Percentiles rank a stretch among this genome's conserved stretches.
Evolutionary conservation across 2,113 vertebrate genomes (phyloP).

Genomic region (Heloderma charlesbogerti): DNA sequence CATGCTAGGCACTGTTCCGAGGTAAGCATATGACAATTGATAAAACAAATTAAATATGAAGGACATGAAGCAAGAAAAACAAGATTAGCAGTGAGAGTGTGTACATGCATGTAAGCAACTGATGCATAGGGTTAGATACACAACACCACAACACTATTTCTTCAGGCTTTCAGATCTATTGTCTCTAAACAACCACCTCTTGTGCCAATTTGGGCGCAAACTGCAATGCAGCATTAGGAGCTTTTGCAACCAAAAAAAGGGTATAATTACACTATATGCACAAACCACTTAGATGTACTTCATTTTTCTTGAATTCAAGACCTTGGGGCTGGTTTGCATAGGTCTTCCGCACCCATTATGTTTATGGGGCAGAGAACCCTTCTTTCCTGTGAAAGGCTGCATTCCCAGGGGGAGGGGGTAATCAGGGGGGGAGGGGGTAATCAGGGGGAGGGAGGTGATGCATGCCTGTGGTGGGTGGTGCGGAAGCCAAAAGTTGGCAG

Average conservation of each 20-base stretch:
- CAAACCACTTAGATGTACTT: background rate
- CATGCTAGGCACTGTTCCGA: background rate
- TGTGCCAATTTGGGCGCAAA: background rate
- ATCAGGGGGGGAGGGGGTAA: background rate
- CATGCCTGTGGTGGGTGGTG: background rate
- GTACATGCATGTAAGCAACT: background rate
- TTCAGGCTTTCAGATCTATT: background rate
- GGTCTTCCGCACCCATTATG: background rate
- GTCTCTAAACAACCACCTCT: background rate
- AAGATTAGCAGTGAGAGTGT: background rate
- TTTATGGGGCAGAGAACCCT: background rate
- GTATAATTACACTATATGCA: background rate
- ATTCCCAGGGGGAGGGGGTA: background rate
- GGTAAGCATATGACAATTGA: background rate
- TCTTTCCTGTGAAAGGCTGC: background rate
- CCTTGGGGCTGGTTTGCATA: background rate
- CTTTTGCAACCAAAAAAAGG: background rate
- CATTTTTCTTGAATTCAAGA: background rate
- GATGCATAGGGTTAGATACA: background rate
- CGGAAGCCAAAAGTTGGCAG: too few species aligned
- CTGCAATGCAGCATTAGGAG: background rate
- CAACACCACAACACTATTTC: background rate
- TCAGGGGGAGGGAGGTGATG: background rate
- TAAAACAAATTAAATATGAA: constrained; percentile 7
- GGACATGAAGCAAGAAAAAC: background rate